These are phyloP conservation scores for Ancistrus triradiatus DNA, from an alignment of 2,113 vertebrate genomes.

Conservation along the genomic window DNA sequence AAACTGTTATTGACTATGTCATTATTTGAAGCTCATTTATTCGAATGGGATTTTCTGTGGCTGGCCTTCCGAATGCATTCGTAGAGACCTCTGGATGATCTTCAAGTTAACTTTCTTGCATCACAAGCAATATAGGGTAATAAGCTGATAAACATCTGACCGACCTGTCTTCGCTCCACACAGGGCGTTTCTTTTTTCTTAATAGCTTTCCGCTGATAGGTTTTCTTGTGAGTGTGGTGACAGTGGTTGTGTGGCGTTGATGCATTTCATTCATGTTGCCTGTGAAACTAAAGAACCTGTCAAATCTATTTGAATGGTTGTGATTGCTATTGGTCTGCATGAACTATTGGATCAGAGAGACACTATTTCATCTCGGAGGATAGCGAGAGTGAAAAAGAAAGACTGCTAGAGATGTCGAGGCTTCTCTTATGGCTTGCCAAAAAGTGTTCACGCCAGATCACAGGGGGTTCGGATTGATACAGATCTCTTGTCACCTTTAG, in stretches of 20 bases:
- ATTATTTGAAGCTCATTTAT: constrained; percentile 21
- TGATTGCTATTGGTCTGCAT: no score
- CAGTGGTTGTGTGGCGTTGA: neutral
- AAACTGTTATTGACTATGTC: constrained; percentile 17
- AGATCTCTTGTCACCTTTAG: no score
- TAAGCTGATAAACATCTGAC: constrained; percentile 30
- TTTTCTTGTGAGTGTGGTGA: neutral
- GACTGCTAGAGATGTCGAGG: no score
- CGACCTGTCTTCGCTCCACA: neutral
- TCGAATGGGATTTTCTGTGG: constrained; percentile 6
- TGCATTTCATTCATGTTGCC: no score
- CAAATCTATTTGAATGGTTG: no score
- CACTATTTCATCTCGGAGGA: no score
- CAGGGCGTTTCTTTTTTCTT: neutral
- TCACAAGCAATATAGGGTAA: constrained; percentile 15
- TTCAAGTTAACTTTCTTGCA: constrained; percentile 17
- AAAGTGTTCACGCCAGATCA: no score
- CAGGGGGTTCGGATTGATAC: no score
- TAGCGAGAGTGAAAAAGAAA: no score
- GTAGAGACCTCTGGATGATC: constrained; percentile 3
- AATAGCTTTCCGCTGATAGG: neutral
- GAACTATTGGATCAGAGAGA: no score
- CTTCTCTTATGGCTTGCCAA: no score
- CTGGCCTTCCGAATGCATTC: constrained; percentile 5
- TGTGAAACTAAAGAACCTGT: no score